These are phyloP conservation scores for Coregonus clupeaformis DNA, from an alignment of 2,113 vertebrate species.

Conservation along the genomic window DNA sequence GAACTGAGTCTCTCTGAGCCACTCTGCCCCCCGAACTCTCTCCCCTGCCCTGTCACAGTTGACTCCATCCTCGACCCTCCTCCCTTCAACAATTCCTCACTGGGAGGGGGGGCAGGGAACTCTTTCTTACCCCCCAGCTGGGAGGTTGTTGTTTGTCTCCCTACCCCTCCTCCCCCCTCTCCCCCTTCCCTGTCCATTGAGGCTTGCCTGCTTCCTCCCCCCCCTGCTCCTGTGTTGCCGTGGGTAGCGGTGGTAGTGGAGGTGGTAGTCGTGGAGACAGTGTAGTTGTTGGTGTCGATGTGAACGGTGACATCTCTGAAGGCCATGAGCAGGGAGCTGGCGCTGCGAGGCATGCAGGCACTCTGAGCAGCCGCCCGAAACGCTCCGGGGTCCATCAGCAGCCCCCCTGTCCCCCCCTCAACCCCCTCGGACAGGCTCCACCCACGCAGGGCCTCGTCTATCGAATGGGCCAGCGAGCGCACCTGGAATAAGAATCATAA, in stretches of 20 bases:
- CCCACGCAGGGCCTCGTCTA: constrained; percentile 94
- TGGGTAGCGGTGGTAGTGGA: constrained; percentile 85
- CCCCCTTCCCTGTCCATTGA: constrained; percentile 50
- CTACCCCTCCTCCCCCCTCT: constrained; percentile 31
- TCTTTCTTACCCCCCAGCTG: constrained; percentile 56
- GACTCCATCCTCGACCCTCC: constrained; percentile 59
- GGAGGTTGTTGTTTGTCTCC: constrained; percentile 23
- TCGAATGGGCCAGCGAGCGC: constrained; percentile 94
- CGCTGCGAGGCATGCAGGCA: constrained; percentile 79
- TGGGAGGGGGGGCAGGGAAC: constrained; percentile 76
- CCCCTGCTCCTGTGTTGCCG: constrained; percentile 80
- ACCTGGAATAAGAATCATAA: constrained; percentile 72
- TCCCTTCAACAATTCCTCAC: constrained; percentile 67
- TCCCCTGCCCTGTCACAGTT: constrained; percentile 48
- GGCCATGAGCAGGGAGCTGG: constrained; percentile 96
- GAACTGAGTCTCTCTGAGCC: constrained; percentile 82
- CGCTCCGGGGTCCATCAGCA: constrained; percentile 68
- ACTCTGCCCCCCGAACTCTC: constrained; percentile 71
- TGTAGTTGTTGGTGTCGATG: constrained; percentile 95
- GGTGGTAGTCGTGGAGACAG: constrained; percentile 87
- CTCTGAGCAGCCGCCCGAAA: constrained; percentile 76
- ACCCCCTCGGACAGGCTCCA: constrained; percentile 86
- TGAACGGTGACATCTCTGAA: constrained; percentile 97
- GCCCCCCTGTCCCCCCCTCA: constrained; percentile 69
- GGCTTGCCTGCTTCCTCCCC: constrained; percentile 58